Evolutionary conservation across 2,888 invertebrate genomes (phyloP).

Genomic region (Drosophila mimica): DNA sequence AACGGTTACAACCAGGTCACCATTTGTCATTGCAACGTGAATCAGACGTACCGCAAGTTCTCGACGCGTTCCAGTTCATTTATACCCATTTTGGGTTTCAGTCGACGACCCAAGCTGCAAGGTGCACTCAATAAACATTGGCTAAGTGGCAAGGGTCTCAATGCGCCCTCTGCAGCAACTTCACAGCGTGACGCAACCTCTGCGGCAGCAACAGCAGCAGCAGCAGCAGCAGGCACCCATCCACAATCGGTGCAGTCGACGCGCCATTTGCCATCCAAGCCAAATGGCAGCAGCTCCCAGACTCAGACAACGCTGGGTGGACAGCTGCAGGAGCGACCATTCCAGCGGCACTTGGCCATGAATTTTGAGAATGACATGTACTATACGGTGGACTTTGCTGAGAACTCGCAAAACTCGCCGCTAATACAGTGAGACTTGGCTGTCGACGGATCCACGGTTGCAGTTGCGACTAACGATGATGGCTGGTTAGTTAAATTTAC

Average conservation of each 20-base stretch:
- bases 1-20: constrained; percentile 87
- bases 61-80: constrained; percentile 87
- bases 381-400: constrained; percentile 91
- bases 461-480: constrained; percentile 33
- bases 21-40: constrained; percentile 91
- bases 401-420: constrained; percentile 90
- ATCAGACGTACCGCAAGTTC: constrained; percentile 90
- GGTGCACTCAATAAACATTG: constrained; percentile 86
- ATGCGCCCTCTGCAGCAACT: constrained; percentile 33
- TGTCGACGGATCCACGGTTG: constrained; percentile 24
- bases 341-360: constrained; percentile 86
- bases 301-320: constrained; percentile 73
- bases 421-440: constrained; percentile 88
- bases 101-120: constrained; percentile 83
- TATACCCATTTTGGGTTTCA: constrained; percentile 85
- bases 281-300: constrained; percentile 56
- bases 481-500: constrained; percentile 83
- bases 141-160: constrained; percentile 87
- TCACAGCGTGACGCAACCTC: constrained; percentile 47
- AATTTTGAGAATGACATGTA: constrained; percentile 91
- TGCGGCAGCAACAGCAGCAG: constrained; percentile 24
- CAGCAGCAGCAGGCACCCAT: constrained; percentile 20
- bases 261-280: constrained; percentile 65
- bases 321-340: constrained; percentile 84
- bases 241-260: constrained; percentile 42